Conservation (phyloP, 1,140 invertebrate genomes). For the Anastatus disparis region DNA sequence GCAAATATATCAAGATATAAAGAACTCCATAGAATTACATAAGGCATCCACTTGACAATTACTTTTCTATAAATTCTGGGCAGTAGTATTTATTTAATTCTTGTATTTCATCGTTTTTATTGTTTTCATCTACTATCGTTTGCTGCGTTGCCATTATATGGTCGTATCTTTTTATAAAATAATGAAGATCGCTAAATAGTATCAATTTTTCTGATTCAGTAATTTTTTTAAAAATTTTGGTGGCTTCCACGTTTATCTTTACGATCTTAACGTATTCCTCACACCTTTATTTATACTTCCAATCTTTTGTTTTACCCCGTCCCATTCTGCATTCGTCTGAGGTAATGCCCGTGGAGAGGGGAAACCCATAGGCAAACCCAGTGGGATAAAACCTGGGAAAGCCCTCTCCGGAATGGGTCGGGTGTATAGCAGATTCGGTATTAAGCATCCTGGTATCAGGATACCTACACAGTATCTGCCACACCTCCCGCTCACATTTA, state of each 20-base stretch:
- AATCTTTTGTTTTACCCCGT: no score
- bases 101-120: neutral
- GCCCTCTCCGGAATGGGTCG: no score
- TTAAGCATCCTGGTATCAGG: no score
- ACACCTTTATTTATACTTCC: no score
- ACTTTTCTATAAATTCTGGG: constrained; percentile 18
- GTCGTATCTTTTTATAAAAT: constrained; percentile 3
- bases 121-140: neutral
- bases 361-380: no score
- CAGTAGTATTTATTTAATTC: constrained; percentile 15
- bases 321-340: no score
- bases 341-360: no score
- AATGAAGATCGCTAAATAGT: neutral
- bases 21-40: constrained; percentile 24
- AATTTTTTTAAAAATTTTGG: neutral
- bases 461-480: no score
- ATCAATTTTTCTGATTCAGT: neutral
- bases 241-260: no score
- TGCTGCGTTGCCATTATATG: neutral
- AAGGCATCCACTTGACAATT: constrained; percentile 19
- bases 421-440: no score
- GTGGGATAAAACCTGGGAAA: no score
- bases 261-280: no score
- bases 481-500: neutral
- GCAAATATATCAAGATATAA: constrained; percentile 25